These are phyloP conservation scores for Cephus cinctus DNA, from an alignment of 1,140 invertebrate genomes.

Conservation along the genomic window DNA sequence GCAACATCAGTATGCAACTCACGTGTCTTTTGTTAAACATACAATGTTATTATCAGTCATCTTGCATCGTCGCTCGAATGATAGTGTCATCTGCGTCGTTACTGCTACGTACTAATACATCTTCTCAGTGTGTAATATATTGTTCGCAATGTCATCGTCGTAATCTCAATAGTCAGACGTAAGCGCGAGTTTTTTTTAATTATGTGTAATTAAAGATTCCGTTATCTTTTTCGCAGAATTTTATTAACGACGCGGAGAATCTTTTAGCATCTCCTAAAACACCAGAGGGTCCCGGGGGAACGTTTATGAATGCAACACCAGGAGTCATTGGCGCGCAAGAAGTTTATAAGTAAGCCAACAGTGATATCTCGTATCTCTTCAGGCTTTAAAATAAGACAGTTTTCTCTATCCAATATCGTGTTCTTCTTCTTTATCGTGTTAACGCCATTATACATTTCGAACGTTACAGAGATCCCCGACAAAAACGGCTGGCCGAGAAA, in stretches of 20 bases:
- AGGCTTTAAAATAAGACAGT: no score
- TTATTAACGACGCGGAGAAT: constrained; percentile 77
- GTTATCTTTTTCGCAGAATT: constrained; percentile 63
- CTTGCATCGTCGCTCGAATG: constrained; percentile 1
- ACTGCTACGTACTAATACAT: constrained; percentile 1
- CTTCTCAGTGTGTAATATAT: constrained; percentile 3
- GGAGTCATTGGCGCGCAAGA: constrained; percentile 94
- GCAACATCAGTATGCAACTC: constrained; percentile 6
- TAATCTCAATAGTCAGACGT: no score
- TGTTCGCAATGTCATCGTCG: not conserved
- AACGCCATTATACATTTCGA: no score
- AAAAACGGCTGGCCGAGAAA: constrained; percentile 74
- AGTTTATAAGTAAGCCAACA: constrained; percentile 73
- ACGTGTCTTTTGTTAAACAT: no score
- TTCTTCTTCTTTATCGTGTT: no score
- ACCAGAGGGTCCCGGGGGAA: constrained; percentile 60
- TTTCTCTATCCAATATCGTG: no score
- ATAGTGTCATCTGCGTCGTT: constrained; percentile 6
- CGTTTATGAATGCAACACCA: constrained; percentile 69
- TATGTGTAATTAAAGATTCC: no score
- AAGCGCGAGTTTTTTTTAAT: no score
- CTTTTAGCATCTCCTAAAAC: constrained; percentile 72
- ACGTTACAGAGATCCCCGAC: constrained; percentile 73
- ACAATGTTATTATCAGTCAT: no score
- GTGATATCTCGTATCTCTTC: not conserved